These are phyloP conservation scores for Pelodytes ibericus DNA, from an alignment of 2,797 vertebrate species.

Conservation along the genomic window DNA sequence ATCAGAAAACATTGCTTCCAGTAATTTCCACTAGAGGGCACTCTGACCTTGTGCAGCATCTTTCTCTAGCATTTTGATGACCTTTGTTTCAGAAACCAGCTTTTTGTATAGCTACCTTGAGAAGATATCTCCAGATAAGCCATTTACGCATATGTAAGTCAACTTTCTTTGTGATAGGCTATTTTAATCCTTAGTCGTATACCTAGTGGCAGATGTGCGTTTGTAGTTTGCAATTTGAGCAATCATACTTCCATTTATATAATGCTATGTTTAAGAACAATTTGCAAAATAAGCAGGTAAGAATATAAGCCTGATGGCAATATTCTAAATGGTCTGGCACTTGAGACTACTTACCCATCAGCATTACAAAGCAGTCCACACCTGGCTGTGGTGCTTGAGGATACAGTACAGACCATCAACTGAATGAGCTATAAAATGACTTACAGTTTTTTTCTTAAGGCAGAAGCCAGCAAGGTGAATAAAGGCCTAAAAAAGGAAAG, in stretches of 20 bases:
- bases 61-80: background rate
- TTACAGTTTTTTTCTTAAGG: background rate
- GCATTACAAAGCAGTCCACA: background rate
- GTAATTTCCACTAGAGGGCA: background rate
- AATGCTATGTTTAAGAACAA: background rate
- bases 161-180: background rate
- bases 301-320: background rate
- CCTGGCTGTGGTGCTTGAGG: background rate
- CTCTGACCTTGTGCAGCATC: background rate
- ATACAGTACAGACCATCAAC: background rate
- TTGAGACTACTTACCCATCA: background rate
- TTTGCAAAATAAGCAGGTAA: background rate
- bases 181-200: background rate
- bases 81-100: background rate
- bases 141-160: background rate
- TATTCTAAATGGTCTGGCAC: background rate
- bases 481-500: background rate
- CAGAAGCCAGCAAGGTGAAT: background rate
- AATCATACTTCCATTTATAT: background rate
- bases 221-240: background rate
- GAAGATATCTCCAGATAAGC: background rate
- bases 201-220: background rate
- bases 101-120: background rate
- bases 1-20: too few species aligned
- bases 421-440: background rate